Conservation (phyloP, 2,888 invertebrate species). For the Neoaliturus tenellus region DNA sequence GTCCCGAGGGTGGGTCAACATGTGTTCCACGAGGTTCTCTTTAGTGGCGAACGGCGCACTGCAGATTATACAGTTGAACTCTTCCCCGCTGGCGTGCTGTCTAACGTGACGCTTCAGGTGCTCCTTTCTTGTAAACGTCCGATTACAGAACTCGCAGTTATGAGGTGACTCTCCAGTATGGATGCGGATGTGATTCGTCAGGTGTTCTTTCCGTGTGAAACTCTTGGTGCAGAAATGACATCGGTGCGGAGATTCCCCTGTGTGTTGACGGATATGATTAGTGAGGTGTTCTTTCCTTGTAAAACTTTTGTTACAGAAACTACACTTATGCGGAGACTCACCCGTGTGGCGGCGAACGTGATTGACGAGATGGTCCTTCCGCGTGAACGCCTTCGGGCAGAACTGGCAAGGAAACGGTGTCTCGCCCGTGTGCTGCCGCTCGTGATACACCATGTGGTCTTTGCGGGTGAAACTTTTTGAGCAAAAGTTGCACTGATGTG, state of each 20-base stretch:
- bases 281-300: constrained; percentile 92
- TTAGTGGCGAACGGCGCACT: constrained; percentile 84
- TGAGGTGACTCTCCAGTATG: constrained; percentile 93
- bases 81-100: constrained; percentile 76
- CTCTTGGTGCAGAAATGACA: constrained; percentile 87
- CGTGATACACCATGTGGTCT: constrained; percentile 91
- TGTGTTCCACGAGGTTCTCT: constrained; percentile 85
- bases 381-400: constrained; percentile 90
- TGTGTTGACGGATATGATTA: constrained; percentile 92
- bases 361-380: constrained; percentile 88
- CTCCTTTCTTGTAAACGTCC: constrained; percentile 91
- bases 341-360: constrained; percentile 85
- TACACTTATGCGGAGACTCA: constrained; percentile 86
- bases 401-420: constrained; percentile 88
- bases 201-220: constrained; percentile 68
- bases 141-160: constrained; percentile 89
- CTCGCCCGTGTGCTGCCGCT: constrained; percentile 86
- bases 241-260: constrained; percentile 90
- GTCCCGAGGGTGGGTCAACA: constrained; percentile 87
- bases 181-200: constrained; percentile 83
- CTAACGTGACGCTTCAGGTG: constrained; percentile 87
- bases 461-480: constrained; percentile 91
- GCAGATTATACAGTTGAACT: constrained; percentile 88
- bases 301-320: constrained; percentile 84
- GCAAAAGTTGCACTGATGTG: constrained; percentile 84